Base-by-base conservation (phyloP, 1,140 invertebrate species). In the Lepidurus apus region DNA sequence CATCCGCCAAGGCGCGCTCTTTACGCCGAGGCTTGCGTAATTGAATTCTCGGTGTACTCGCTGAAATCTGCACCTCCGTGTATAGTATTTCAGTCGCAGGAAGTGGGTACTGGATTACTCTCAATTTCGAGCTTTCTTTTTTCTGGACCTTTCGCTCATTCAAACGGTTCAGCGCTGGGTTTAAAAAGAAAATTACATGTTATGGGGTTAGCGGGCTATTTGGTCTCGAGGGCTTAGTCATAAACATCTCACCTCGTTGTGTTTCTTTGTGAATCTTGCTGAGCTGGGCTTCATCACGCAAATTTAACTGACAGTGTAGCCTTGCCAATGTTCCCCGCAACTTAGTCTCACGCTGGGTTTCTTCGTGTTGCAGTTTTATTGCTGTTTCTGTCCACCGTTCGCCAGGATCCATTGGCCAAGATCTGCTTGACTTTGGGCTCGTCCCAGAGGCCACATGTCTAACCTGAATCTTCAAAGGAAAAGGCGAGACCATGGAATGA, bases 401-500 rank as follows among this genome's bases (percentile, higher is more conserved):
- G 53, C 7, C 4, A 17, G 13, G 8, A 17, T 65, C 8, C 53
- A 21, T 21, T 11, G 9, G 53, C 6, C 53, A 65, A 21, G 17
- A 21, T 65, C 21, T 1, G 53, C 53, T 65, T 65, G 53, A 65
- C 21, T 65, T 65, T 65, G 13, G 53, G 53, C 21, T 65, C 13
- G 53, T 65, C 7, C 53, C 53, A 21, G 53, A 65, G 53, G 53
- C 53, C 53, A 17, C 53, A 65, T 65, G 53, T 65, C 53, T 34
- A 4, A 34, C 34, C 34, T 34, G 34, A 34, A 34, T 34, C 34
- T 34, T 34, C 34, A 34, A 34, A 34, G 34, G 34, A 34, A 34
- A 34, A 34, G 34, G 3, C 34, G 3, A 34, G 34, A 34, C 34
- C 34, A 34, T 34, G 34, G 34, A 34, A 34, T 34, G 2, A 34